Evolutionary conservation across 2,797 vertebrate species (phyloP), one percentile per base, ranked within the genome.

Genomic region (Enteromius paludinosus): DNA sequence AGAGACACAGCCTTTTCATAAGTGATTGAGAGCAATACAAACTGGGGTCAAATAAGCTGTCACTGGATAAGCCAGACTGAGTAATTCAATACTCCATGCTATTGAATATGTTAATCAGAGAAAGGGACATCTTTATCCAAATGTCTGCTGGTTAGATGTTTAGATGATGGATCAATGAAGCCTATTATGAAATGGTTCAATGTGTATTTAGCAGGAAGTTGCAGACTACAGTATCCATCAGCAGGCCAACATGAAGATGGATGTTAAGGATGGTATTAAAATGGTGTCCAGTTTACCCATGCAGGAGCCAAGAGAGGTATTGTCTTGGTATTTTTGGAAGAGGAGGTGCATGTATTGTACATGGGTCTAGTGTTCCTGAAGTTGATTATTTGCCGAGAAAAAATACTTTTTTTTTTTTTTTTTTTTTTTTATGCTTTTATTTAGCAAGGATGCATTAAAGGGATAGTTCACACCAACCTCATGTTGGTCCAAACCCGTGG

Each of bases 11-110:
- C 54, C 81, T 83, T 43, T 77, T 83, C 49, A 83, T 61, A 77
- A 62, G 73, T 78, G 81, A 70, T 47, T 62, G 64, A 77, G 52
- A 49, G 66, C 81, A 61, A 77, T 61, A 70, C 49, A 56, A 79
- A 78, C 25, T 56, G 6, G n/a, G 64, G 74, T 83, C 81, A 78
- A 77, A 70, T 77, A 70, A 77, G 65, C 73, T 77, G 73, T 83
- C 73, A 77, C 43, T 41, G 25, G 73, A 77, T 61, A 77, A 77
- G 9, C 73, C 41, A 69, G 64, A 61, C 30, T 35, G 73, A 77
- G 56, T 68, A 30, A 68, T 76, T 76, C 47, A 75, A 68, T 66
- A 56, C 12, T 56, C 61, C 20, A 68, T 75, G 25, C 49, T 76
- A 56, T 66, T 82, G 81, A 59, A 70, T 83, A 83, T 59, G 81